Base-by-base conservation (phyloP, 1,140 invertebrate species). In the Bombus sylvicola region DNA sequence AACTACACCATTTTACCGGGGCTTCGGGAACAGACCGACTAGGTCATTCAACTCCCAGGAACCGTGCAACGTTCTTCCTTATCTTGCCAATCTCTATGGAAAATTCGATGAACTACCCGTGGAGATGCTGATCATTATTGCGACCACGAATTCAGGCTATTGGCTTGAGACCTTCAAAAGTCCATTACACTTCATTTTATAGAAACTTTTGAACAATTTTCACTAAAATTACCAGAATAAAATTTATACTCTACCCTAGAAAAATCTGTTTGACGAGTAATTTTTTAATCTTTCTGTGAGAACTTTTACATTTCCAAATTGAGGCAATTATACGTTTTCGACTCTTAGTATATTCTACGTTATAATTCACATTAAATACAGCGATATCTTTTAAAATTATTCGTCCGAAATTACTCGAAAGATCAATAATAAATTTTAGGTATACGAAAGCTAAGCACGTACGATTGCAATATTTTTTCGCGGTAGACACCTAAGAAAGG, bases 81-180 rank as follows among this genome's bases (percentile, higher is more conserved):
- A 87, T 87, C 75, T 69, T 31, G 25, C 75, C 73, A 39, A 88
- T 25, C 78, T 81, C 71, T 15, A 82, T 68, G 79, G 85, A 87
- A 89, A 90, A 90, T 89, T 90, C 89, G 75, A 83, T 83, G 66
- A 86, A 69, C 57, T 59, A 62, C 62, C 78, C 31, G 62, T n/a
- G 76, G 76, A 78, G 66, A 84, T 81, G 69, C 80, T 83, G 83
- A 86, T 89, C 83, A 82, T 89, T 89, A 80, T 77, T 80, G 57
- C 69, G 62, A 39, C 74, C 62, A 74, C 59, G 73, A 73, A 81
- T 59, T 74, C 74, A 53, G n/a, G 31, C 22, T 68, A 57, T 57
- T 62, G 13, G 34, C 34, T 73, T 71, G 28, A 88, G 79, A 75
- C 31, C 15, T 62, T 34, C 9, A 1, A 34, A 3, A 31, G 37